phyloP scores from a whole-genome alignment of 1,140 invertebrate genomes.

The Drosophila carrolli region DNA sequence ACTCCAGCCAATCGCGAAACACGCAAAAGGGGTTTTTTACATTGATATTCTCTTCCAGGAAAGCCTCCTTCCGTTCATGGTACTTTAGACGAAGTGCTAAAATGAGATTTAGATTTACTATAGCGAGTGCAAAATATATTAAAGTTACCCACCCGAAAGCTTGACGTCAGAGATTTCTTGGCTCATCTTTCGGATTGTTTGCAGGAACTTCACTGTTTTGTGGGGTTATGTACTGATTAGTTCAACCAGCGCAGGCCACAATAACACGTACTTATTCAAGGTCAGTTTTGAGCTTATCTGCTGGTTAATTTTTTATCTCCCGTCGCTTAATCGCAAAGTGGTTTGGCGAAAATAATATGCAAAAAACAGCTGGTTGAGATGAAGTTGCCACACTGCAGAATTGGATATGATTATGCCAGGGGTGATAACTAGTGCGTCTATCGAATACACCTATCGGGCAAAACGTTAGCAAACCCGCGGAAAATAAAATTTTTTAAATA shows the following conservation, averaged over 20 bases:
- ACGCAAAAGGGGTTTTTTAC: constrained; percentile 92
- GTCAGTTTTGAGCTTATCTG: constrained; percentile 19
- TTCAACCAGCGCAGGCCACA: neutral
- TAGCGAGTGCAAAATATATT: neutral
- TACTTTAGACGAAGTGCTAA: constrained; percentile 90
- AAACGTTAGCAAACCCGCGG: too few species aligned
- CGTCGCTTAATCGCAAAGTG: neutral
- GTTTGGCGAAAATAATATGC: neutral
- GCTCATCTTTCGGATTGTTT: constrained; percentile 56
- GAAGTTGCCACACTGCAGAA: neutral
- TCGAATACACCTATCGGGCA: too few species aligned
- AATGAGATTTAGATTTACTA: neutral
- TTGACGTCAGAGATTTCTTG: constrained; percentile 34
- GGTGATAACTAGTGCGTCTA: too few species aligned
- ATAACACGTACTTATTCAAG: constrained; percentile 54
- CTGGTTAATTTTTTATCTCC: constrained; percentile 5
- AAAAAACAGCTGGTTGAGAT: neutral
- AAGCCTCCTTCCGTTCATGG: constrained; percentile 89
- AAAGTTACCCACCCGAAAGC: constrained; percentile 54
- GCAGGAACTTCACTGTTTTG: constrained; percentile 52
- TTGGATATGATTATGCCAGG: too few species aligned
- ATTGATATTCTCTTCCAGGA: constrained; percentile 90
- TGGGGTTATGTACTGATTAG: constrained; percentile 18
- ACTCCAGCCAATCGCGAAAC: constrained; percentile 94
- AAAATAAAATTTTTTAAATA: too few species aligned